Conservation (phyloP, 2,888 invertebrate species). For the Lypha dubia region DNA sequence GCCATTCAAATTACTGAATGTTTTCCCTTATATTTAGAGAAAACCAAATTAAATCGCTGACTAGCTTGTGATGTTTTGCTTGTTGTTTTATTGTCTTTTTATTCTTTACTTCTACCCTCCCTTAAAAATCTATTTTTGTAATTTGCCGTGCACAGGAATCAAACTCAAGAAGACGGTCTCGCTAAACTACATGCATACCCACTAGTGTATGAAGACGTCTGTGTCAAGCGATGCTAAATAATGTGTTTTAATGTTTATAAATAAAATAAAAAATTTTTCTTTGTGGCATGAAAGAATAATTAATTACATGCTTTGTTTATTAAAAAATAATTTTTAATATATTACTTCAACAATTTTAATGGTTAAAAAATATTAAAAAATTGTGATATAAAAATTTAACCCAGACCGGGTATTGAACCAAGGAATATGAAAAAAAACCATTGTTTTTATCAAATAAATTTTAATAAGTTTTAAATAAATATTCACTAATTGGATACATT, state of each 20-base stretch:
- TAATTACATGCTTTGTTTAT: too few species aligned
- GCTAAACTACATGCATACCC: background rate
- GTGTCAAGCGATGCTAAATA: background rate
- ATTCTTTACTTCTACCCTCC: background rate
- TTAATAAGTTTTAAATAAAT: background rate
- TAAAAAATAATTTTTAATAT: too few species aligned
- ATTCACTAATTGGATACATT: background rate
- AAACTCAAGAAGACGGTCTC: background rate
- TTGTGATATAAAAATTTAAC: background rate
- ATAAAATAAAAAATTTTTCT: too few species aligned
- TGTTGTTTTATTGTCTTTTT: too few species aligned
- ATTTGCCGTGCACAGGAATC: background rate
- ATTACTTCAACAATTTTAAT: background rate
- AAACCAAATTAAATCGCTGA: slow-evolving; percentile 79
- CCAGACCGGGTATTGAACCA: slow-evolving; percentile 23
- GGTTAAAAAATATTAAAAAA: background rate
- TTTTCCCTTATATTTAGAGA: background rate
- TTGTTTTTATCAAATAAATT: too few species aligned
- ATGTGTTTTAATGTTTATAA: too few species aligned
- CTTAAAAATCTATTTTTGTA: too few species aligned
- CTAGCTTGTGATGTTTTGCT: slow-evolving; percentile 80
- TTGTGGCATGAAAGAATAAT: too few species aligned
- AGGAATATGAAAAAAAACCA: background rate
- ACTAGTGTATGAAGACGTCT: background rate
- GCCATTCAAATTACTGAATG: slow-evolving; percentile 76